Evolutionary conservation across 2,113 vertebrate genomes (phyloP).

Genomic region (Caracal caracal): DNA sequence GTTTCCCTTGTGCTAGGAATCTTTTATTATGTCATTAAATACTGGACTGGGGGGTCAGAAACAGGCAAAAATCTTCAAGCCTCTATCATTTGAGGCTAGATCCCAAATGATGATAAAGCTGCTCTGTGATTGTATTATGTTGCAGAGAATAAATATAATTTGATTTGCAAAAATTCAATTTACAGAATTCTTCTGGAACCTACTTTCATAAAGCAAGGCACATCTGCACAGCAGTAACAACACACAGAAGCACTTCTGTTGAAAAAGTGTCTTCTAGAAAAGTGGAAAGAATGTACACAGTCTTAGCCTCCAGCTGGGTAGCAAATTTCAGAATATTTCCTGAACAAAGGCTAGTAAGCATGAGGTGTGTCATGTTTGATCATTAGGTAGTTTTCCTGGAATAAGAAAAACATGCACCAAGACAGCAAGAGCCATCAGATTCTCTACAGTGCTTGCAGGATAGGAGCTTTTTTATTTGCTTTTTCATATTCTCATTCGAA

Average conservation of each 20-base stretch:
- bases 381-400: constrained; percentile 67
- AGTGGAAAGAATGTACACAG: constrained; percentile 64
- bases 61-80: background rate
- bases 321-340: constrained; percentile 76
- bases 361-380: constrained; percentile 71
- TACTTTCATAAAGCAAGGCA: constrained; percentile 47
- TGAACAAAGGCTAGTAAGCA: constrained; percentile 69
- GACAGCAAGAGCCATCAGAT: constrained; percentile 52
- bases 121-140: constrained; percentile 35
- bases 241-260: constrained; percentile 45
- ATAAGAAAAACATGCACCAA: constrained; percentile 51
- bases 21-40: constrained; percentile 34
- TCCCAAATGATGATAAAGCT: constrained; percentile 17
- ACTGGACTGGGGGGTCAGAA: background rate
- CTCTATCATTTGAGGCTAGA: background rate
- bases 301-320: constrained; percentile 72
- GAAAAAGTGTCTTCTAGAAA: constrained; percentile 56
- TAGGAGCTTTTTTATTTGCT: constrained; percentile 68
- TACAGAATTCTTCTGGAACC: constrained; percentile 3
- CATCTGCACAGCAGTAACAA: constrained; percentile 60
- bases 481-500: constrained; percentile 60
- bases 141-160: constrained; percentile 26
- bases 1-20: background rate
- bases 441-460: constrained; percentile 53
- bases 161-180: constrained; percentile 67